A percentile compares a stretch with the other conserved stretches of the same genome.
Evolutionary conservation across 1,140 invertebrate species (phyloP).

Genomic region (Zaprionus tsacasi): DNA sequence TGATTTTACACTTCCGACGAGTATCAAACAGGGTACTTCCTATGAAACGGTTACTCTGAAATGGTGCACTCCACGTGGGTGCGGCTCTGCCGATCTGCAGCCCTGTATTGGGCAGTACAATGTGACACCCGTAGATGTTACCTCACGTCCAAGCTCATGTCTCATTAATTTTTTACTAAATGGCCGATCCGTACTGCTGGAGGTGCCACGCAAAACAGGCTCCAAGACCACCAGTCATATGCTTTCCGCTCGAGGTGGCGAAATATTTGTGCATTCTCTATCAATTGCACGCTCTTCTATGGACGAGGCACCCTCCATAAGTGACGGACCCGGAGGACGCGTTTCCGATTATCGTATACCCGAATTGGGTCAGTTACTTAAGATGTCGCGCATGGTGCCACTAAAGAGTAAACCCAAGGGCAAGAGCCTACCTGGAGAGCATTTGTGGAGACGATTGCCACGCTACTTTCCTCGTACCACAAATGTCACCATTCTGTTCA

Average conservation of each 20-base stretch:
- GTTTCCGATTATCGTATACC: conserved; percentile 96
- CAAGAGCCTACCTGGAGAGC: conserved; percentile 86
- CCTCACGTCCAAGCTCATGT: conserved; percentile 96
- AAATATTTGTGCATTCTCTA: conserved; percentile 97
- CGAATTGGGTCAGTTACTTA: conserved; percentile 95
- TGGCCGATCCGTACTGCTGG: conserved; percentile 96
- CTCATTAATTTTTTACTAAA: conserved; percentile 98
- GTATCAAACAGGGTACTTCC: conserved; percentile 85
- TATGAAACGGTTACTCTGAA: conserved; percentile 93
- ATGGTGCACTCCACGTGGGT: conserved; percentile 97
- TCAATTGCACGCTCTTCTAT: conserved; percentile 93
- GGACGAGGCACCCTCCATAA: conserved; percentile 97
- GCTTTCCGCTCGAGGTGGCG: conserved; percentile 96
- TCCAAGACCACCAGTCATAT: conserved; percentile 96
- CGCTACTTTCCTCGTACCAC: conserved; percentile 95
- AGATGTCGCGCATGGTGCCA: conserved; percentile 92
- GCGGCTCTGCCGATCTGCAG: conserved; percentile 90
- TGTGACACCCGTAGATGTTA: conserved; percentile 98
- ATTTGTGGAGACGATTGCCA: conserved; percentile 90
- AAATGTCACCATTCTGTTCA: conserved; percentile 91
- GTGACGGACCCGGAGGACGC: conserved; percentile 95
- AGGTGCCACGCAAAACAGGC: conserved; percentile 95
- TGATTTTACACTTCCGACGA: conserved; percentile 86
- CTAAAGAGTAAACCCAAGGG: conserved; percentile 85
- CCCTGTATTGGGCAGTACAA: conserved; percentile 93